A percentile compares a stretch with the other conserved stretches of the same genome.
Evolutionary conservation across 2,113 vertebrate genomes (phyloP).

Genomic region (Menidia beryllina): DNA sequence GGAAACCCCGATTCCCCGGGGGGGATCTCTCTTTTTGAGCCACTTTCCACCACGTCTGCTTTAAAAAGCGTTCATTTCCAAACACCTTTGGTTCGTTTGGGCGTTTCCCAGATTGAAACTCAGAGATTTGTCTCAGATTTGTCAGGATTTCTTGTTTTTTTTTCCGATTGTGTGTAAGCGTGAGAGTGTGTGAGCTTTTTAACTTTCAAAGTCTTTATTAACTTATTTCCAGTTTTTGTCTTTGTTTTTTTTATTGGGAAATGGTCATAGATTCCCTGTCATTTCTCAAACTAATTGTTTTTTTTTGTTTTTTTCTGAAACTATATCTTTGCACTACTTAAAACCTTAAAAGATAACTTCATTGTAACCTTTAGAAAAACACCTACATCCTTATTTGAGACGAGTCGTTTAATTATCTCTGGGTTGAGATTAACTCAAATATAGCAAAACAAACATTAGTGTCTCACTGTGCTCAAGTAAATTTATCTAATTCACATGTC

Average conservation of each 20-base stretch:
- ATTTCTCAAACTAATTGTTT: conserved; percentile 54
- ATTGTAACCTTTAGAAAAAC: no score
- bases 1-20: conserved; percentile 26
- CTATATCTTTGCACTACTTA: conserved; percentile 80
- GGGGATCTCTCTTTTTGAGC: no score
- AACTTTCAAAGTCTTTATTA: conserved; percentile 62
- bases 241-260: conserved; percentile 38
- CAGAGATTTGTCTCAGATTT: background rate
- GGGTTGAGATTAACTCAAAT: background rate
- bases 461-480: conserved; percentile 36
- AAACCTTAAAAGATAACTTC: conserved; percentile 56
- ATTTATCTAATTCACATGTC: conserved; percentile 34
- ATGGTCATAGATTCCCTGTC: conserved; percentile 38
- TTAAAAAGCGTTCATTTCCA: conserved; percentile 26
- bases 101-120: conserved; percentile 12
- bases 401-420: background rate
- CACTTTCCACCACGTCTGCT: no score
- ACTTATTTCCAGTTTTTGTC: conserved; percentile 65
- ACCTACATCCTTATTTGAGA: background rate
- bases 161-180: background rate
- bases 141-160: no score
- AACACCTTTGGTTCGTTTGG: conserved; percentile 12
- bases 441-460: background rate
- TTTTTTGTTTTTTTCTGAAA: conserved; percentile 64
- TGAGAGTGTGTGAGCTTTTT: conserved; percentile 20